Percentiles rank a stretch among this genome's conserved stretches.
These are phyloP conservation scores for Dromococcyx pavoninus DNA, from an alignment of 2,797 vertebrate genomes.

Conservation along the genomic window DNA sequence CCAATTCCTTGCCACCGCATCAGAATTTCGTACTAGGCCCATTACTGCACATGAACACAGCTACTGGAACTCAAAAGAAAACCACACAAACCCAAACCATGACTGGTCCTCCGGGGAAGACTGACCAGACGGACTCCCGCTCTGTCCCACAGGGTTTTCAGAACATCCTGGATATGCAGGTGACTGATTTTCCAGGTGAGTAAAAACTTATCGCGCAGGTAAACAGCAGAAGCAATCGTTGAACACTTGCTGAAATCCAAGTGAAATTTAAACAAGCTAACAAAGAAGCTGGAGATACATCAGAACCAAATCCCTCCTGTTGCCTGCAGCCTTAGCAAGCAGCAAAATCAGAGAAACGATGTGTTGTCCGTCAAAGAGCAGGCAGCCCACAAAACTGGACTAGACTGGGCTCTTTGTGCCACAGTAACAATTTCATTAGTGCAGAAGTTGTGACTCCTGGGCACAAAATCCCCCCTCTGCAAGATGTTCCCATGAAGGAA, in stretches of 20 bases:
- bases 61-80: not conserved
- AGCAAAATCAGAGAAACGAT: not conserved
- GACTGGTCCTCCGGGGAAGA: fast-evolving
- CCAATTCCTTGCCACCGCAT: not conserved
- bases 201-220: not conserved
- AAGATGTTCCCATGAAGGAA: not conserved
- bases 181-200: fast-evolving
- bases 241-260: not conserved
- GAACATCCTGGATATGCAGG: not conserved
- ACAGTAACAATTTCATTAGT: not conserved
- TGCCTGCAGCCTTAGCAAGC: not conserved
- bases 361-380: not conserved
- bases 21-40: not conserved
- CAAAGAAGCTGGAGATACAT: not conserved
- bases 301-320: not conserved
- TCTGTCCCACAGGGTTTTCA: not conserved
- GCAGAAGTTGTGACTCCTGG: not conserved
- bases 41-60: not conserved
- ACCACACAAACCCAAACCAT: not conserved
- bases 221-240: not conserved
- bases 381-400: not conserved
- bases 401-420: no score
- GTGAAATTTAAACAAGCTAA: not conserved
- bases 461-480: not conserved
- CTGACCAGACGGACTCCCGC: not conserved